These are phyloP conservation scores for Sebastes baramenuke DNA, from an alignment of 2,797 vertebrate species.

Conservation along the genomic window DNA sequence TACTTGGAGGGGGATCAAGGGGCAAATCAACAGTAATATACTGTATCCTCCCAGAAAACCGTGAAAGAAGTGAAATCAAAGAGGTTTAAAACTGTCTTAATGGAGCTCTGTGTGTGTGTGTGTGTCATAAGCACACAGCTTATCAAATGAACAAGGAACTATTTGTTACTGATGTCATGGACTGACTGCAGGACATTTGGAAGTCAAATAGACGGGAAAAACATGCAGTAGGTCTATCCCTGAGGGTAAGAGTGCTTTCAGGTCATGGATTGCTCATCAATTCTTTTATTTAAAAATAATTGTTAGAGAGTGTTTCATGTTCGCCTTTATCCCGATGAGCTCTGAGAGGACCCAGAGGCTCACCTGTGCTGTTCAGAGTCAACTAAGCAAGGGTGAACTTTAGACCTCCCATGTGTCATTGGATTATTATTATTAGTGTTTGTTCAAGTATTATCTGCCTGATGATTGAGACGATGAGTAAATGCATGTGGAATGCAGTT, in stretches of 20 bases:
- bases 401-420: too few species aligned
- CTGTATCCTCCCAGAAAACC: conserved; percentile 12
- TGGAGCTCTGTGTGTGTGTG: background rate
- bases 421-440: too few species aligned
- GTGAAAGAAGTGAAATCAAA: conserved; percentile 16
- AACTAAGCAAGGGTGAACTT: too few species aligned
- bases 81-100: conserved; percentile 21
- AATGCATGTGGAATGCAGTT: too few species aligned
- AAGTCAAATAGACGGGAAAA: conserved; percentile 40
- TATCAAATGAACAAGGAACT: conserved; percentile 39
- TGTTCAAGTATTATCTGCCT: too few species aligned
- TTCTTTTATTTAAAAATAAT: background rate
- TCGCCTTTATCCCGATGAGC: too few species aligned
- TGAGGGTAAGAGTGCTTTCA: background rate
- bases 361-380: too few species aligned
- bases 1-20: background rate
- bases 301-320: too few species aligned
- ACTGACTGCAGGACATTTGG: conserved; percentile 29
- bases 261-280: background rate
- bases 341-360: too few species aligned
- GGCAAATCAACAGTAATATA: conserved; percentile 13
- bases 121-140: conserved; percentile 7
- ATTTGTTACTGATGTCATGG: conserved; percentile 22
- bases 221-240: background rate
- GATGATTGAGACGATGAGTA: too few species aligned